These are phyloP conservation scores for Phylloscopus trochilus DNA, from an alignment of 2,113 vertebrate species.

Conservation along the genomic window DNA sequence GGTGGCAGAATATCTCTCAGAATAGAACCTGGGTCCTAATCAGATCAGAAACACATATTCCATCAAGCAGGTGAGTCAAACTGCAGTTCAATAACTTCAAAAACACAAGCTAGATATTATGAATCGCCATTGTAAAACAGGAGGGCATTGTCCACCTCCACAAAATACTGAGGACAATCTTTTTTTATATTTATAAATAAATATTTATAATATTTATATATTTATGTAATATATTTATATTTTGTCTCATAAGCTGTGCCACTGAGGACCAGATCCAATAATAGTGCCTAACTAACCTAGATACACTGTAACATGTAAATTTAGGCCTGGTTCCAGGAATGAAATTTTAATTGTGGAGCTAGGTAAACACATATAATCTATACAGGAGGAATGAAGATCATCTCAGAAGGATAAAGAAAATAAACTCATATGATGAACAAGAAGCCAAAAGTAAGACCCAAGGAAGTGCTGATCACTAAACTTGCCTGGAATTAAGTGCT, in stretches of 20 bases:
- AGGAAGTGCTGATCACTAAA: neutral
- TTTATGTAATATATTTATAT: no score
- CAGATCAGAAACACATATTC: neutral
- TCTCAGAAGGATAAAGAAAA: neutral
- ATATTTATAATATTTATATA: no score
- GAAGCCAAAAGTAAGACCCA: neutral
- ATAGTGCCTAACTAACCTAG: neutral
- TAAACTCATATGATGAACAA: neutral
- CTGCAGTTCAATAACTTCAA: neutral
- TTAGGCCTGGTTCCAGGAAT: neutral
- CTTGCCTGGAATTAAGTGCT: neutral
- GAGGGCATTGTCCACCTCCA: neutral
- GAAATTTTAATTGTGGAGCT: neutral
- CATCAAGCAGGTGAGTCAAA: neutral
- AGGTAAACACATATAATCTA: neutral
- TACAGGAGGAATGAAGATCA: neutral
- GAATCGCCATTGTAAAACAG: neutral
- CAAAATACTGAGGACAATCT: neutral
- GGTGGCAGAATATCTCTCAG: neutral
- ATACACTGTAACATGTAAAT: neutral
- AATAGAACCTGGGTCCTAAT: slow-evolving; percentile 4
- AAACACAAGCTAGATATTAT: neutral
- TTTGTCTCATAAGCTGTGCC: neutral
- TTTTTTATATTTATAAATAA: neutral
- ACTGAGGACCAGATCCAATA: neutral